phyloP scores from a whole-genome alignment of 2,797 vertebrate species.

The Acipenser ruthenus region DNA sequence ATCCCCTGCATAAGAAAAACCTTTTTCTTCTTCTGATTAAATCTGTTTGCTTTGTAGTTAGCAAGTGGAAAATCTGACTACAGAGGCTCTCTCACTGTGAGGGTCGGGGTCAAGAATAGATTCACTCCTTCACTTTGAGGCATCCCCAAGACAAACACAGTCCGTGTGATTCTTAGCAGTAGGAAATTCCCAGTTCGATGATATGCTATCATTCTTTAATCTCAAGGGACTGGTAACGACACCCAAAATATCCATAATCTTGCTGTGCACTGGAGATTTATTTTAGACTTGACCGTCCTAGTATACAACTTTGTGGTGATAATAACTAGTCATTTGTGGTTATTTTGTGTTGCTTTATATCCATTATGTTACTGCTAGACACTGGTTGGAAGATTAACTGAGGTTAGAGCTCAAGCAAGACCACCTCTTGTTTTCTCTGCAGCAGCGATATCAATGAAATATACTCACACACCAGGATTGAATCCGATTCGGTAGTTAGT shows the following conservation, averaged over 20 bases:
- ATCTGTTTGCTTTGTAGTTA: constrained; percentile 46
- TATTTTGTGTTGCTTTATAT: not conserved
- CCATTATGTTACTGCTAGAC: too few relatives aligned
- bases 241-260: too few relatives aligned
- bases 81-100: constrained; percentile 28
- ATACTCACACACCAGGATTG: too few relatives aligned
- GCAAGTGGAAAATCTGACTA: constrained; percentile 43
- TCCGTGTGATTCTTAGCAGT: constrained; percentile 38
- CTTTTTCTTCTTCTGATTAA: constrained; percentile 29
- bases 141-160: constrained; percentile 52
- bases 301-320: not conserved
- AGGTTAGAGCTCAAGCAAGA: too few relatives aligned
- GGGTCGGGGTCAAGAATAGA: constrained; percentile 21
- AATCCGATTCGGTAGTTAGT: too few relatives aligned
- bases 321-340: not conserved
- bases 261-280: too few relatives aligned
- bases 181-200: constrained; percentile 43
- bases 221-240: not conserved
- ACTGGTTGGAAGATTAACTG: too few relatives aligned
- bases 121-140: constrained; percentile 27
- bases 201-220: not conserved
- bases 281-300: not conserved
- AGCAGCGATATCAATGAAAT: too few relatives aligned
- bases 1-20: constrained; percentile 34
- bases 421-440: too few relatives aligned